A percentile compares a stretch with the other conserved stretches of the same genome.
Conservation (phyloP, 2,113 vertebrate genomes). For the Sitta europaea region DNA sequence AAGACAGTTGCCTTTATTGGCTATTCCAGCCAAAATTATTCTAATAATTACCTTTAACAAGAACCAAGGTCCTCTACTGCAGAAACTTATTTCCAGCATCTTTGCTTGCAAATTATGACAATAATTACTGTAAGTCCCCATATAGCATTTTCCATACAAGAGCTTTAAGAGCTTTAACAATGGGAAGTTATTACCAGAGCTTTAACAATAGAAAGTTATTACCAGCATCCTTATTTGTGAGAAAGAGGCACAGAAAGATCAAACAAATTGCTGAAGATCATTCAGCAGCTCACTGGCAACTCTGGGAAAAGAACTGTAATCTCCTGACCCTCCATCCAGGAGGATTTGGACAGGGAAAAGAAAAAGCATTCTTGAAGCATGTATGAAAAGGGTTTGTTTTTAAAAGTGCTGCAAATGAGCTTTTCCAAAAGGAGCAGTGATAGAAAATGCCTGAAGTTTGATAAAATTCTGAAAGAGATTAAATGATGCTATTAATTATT, state of each 20-base stretch:
- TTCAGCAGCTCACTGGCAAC: neutral
- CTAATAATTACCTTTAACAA: neutral
- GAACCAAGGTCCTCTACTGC: neutral
- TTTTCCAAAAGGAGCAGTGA: neutral
- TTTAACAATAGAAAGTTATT: conserved; percentile 50
- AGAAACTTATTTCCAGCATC: neutral
- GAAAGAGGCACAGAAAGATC: neutral
- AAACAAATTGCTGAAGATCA: conserved; percentile 24
- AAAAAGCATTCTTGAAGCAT: neutral
- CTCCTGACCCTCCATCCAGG: neutral
- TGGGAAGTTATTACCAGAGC: conserved; percentile 45
- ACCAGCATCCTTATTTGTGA: conserved; percentile 35
- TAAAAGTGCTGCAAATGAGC: neutral
- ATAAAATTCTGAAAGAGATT: neutral
- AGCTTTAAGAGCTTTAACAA: conserved; percentile 34
- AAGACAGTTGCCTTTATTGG: neutral
- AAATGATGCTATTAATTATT: neutral
- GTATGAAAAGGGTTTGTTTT: neutral
- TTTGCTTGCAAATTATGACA: neutral
- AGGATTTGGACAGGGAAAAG: neutral
- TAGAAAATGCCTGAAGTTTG: neutral
- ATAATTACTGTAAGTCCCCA: conserved; percentile 24
- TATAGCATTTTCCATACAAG: neutral
- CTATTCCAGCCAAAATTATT: neutral
- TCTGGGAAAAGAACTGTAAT: neutral